These are phyloP conservation scores for Arizona elegans DNA, from an alignment of 2,113 vertebrate species.

Conservation along the genomic window DNA sequence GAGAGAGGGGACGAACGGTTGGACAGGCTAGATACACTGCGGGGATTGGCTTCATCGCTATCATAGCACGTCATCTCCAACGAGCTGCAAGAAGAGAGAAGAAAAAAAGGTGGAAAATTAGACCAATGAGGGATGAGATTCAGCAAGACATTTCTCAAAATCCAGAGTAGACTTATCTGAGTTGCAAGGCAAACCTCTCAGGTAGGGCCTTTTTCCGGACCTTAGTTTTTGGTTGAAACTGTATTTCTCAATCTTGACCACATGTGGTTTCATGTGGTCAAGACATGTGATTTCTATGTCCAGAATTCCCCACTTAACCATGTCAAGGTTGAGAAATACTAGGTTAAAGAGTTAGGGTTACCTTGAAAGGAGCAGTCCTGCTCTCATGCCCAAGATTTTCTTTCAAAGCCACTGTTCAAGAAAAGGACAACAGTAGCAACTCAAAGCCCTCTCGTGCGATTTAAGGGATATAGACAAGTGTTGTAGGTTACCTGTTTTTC, in stretches of 20 bases:
- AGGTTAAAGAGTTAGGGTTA: not conserved
- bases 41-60: conserved; percentile 88
- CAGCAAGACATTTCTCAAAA: not conserved
- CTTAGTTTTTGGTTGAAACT: not conserved
- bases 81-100: conserved; percentile 70
- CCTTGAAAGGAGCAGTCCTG: not conserved
- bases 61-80: conserved; percentile 88
- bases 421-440: not conserved
- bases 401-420: not conserved
- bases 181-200: not conserved
- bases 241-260: not conserved
- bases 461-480: not conserved
- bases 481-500: not conserved
- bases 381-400: not conserved
- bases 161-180: not conserved
- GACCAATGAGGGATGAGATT: not conserved
- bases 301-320: not conserved
- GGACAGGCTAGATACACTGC: conserved; percentile 88
- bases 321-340: not conserved
- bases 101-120: not conserved
- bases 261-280: not conserved
- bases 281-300: not conserved
- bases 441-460: not conserved
- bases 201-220: not conserved
- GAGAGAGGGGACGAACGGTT: conserved; percentile 92